Conservation (phyloP, 1,140 invertebrate genomes). For the Ceratina japonica region DNA sequence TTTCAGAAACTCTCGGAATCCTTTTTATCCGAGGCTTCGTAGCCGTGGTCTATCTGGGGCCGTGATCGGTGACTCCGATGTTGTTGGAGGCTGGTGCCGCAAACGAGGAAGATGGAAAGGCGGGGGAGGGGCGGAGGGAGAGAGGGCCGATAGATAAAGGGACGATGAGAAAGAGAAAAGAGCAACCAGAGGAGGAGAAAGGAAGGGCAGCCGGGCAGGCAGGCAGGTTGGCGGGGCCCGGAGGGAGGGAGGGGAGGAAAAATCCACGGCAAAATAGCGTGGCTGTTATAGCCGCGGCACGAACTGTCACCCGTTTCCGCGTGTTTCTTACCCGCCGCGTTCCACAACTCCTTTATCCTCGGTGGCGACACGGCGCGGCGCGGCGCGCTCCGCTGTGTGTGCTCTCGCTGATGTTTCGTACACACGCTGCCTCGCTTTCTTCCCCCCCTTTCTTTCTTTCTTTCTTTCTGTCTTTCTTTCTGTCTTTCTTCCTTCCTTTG, state of each 20-base stretch:
- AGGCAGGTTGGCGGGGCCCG: too few species aligned
- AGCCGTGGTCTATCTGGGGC: slow-evolving; percentile 67
- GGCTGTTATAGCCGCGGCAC: slow-evolving; percentile 74
- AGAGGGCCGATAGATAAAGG: slow-evolving; percentile 40
- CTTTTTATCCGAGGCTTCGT: slow-evolving; percentile 67
- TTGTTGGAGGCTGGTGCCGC: slow-evolving; percentile 62
- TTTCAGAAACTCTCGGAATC: slow-evolving; percentile 59
- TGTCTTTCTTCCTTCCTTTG: slow-evolving; percentile 12
- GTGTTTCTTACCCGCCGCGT: slow-evolving; percentile 76
- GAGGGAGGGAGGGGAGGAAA: slow-evolving; percentile 53
- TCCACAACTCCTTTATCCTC: slow-evolving; percentile 73
- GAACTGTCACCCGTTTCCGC: slow-evolving; percentile 78
- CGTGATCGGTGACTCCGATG: slow-evolving; percentile 70
- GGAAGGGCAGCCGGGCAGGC: slow-evolving; percentile 2
- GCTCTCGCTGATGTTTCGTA: slow-evolving; percentile 46
- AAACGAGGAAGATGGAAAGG: slow-evolving; percentile 54
- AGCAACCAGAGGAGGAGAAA: slow-evolving; percentile 11
- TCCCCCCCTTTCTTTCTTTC: not conserved
- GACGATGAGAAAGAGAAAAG: slow-evolving; percentile 2
- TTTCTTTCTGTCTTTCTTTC: too few species aligned
- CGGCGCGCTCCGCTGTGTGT: slow-evolving; percentile 48
- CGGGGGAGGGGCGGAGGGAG: slow-evolving; percentile 1
- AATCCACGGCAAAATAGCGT: slow-evolving; percentile 75
- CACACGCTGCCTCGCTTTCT: slow-evolving; percentile 35
- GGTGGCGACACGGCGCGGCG: slow-evolving; percentile 57